A percentile compares a stretch with the other conserved stretches of the same genome.
Conservation (phyloP, 2,113 vertebrate species). For the Pangasianodon hypophthalmus region DNA sequence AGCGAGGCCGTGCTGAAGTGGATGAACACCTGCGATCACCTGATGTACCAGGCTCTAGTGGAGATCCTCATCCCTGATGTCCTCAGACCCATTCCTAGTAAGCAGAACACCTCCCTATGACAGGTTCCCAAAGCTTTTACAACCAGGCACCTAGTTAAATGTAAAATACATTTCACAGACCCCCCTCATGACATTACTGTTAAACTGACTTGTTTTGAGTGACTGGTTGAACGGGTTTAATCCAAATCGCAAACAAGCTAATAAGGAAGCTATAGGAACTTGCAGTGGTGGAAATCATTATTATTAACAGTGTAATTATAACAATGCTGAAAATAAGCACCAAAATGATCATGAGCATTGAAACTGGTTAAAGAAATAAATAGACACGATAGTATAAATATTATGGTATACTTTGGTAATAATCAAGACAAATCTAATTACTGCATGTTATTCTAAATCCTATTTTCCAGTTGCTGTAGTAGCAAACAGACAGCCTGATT, state of each 20-base stretch:
- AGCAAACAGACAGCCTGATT: not conserved
- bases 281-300: not conserved
- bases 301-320: not conserved
- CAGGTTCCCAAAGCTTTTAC: not conserved
- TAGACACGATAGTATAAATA: too few species aligned
- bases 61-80: conserved; percentile 98
- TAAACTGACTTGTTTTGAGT: not conserved
- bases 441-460: not conserved
- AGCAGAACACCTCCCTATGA: conserved; percentile 58
- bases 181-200: not conserved
- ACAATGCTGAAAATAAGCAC: not conserved
- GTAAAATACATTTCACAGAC: not conserved
- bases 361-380: not conserved
- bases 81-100: conserved; percentile 95
- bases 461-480: not conserved
- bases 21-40: conserved; percentile 96
- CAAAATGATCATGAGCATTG: not conserved
- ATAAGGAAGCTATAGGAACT: not conserved
- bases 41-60: conserved; percentile 96
- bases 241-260: not conserved
- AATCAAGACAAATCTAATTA: not conserved
- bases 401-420: not conserved
- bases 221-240: not conserved
- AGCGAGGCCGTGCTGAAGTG: conserved; percentile 87
- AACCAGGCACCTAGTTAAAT: not conserved